Conservation (phyloP, 2,888 invertebrate genomes). For the Pardosa pseudoannulata region DNA sequence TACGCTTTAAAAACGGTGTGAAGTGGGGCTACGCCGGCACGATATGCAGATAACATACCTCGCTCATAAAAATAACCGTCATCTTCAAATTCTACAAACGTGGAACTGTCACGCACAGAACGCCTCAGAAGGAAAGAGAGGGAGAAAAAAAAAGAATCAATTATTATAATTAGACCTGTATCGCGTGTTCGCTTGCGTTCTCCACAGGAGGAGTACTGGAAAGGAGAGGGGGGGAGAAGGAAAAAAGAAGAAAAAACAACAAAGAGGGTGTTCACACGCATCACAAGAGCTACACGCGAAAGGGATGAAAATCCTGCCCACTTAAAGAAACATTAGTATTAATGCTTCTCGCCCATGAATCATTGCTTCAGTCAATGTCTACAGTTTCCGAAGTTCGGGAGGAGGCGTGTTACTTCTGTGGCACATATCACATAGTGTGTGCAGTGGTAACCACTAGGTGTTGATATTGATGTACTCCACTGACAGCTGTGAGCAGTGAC, state of each 20-base stretch:
- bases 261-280: constrained; percentile 9
- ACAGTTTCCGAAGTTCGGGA: not conserved
- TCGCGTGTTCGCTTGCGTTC: constrained; percentile 37
- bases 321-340: constrained; percentile 69
- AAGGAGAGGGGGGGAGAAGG: not conserved
- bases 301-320: constrained; percentile 56
- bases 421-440: not conserved
- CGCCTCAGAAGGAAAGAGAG: constrained; percentile 8
- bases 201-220: not conserved
- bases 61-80: constrained; percentile 59
- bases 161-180: constrained; percentile 62
- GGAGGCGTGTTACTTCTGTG: not conserved
- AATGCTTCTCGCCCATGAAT: constrained; percentile 40
- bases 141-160: constrained; percentile 45
- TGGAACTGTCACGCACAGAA: constrained; percentile 37
- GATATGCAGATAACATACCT: constrained; percentile 35
- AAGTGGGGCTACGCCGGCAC: not conserved
- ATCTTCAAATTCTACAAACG: constrained; percentile 40
- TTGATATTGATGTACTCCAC: not conserved
- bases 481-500: not conserved
- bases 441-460: constrained; percentile 1
- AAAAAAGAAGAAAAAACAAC: not conserved
- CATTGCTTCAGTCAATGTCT: constrained; percentile 12
- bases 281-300: constrained; percentile 46
- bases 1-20: not conserved